Evolutionary conservation across 2,888 invertebrate species (phyloP).

Genomic region (Dryomyza anilis): DNA sequence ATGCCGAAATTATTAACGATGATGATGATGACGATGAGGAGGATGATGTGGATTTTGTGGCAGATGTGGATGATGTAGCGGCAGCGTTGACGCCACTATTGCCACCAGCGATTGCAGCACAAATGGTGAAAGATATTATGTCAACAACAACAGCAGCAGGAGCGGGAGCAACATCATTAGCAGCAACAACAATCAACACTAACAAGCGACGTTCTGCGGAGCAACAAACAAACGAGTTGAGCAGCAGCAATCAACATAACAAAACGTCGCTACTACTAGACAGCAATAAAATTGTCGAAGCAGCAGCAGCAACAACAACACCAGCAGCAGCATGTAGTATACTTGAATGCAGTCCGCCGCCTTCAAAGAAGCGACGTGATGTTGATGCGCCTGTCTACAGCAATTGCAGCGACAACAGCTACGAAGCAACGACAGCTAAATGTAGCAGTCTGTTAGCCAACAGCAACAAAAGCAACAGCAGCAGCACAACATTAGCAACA

Average conservation of each 20-base stretch:
- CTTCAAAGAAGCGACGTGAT: constrained; percentile 43
- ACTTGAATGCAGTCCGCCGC: constrained; percentile 39
- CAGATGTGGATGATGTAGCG: constrained; percentile 33
- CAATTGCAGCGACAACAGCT: neutral
- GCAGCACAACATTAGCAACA: neutral
- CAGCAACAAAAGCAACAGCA: neutral
- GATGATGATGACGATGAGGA: constrained; percentile 45
- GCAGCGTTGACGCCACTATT: constrained; percentile 47
- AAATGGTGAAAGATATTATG: constrained; percentile 51
- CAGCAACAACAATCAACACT: too few species aligned
- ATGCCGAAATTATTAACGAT: constrained; percentile 33
- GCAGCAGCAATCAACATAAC: neutral
- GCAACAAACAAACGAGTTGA: too few species aligned
- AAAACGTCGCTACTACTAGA: too few species aligned
- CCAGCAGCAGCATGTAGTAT: constrained; percentile 3
- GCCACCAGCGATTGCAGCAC: constrained; percentile 50
- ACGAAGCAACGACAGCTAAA: neutral
- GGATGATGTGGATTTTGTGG: constrained; percentile 32
- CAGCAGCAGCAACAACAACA: neutral
- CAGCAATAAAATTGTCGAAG: constrained; percentile 1
- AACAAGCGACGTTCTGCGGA: neutral
- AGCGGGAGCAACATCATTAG: constrained; percentile 18
- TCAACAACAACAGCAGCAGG: constrained; percentile 9
- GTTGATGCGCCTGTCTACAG: too few species aligned
- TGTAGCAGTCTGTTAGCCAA: neutral